Base-by-base conservation (phyloP, 2,888 invertebrate species). In the Ecliptopera silaceata region DNA sequence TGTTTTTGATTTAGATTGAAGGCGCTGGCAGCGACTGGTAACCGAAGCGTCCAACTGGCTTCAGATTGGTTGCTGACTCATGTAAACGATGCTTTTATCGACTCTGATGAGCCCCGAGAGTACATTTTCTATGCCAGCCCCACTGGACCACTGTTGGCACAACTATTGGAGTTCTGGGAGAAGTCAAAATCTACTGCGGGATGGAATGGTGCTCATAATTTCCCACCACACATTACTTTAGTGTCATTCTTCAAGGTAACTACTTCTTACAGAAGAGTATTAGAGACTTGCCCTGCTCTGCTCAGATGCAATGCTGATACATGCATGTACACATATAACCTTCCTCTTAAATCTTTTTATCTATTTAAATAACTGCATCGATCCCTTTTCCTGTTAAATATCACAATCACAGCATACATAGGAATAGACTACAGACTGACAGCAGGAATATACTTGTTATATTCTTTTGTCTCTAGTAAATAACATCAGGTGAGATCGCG, bases 201-300 rank as follows among this genome's bases (percentile, higher is more conserved):
- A 4, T 97, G 97, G 96, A 98, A 97, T 86, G 96, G 97, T 17
- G 97, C 97, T 0, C 97, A 97, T 73, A 96, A 97, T 80, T 97
- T 95, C 81, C 95, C 96, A 57, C 97, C 97, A 1, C 98, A 98
- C 75, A 96, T 98, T 64, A 98, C 97, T 5, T 90, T 98, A 51
- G 96, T 97, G 52, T 95, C 97, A 11, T 97, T 97, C 84, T 98
- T 98, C 74, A 95, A 96, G 93, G 96, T 96, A 92, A 65, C 3
- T 15, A 15, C 2, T 26, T 26, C 6, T 26, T 5, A 26, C n/a
- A n/a, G n/a, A n/a, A n/a, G n/a, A n/a, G n/a, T n/a, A n/a, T n/a
- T n/a, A n/a, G n/a, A n/a, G n/a, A n/a, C n/a, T n/a, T n/a, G n/a
- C n/a, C n/a, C n/a, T n/a, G n/a, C n/a, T n/a, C n/a, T n/a, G n/a